phyloP scores from a whole-genome alignment of 2,113 vertebrate genomes.

The Trichechus manatus region DNA sequence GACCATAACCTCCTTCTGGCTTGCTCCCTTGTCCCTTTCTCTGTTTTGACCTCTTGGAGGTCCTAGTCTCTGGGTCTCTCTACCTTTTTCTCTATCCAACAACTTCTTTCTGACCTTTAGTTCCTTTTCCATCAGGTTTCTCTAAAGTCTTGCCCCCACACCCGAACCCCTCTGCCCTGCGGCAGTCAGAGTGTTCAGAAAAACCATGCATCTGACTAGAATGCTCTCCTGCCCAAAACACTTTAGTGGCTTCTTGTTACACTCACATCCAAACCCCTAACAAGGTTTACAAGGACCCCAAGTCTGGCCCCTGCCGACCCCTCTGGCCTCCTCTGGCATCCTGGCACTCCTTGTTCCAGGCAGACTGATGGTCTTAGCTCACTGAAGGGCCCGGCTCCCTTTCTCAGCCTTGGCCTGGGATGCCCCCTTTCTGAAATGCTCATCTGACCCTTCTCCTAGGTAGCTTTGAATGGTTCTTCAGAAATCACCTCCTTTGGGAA shows the following conservation, averaged over 20 bases:
- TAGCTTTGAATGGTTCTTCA: background rate
- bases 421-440: too few species aligned
- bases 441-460: background rate
- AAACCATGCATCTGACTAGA: background rate
- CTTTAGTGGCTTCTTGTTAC: background rate
- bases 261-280: background rate
- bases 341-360: background rate
- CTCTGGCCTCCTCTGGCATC: background rate
- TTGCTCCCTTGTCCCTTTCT: background rate
- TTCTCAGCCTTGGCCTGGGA: background rate
- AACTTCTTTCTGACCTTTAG: background rate
- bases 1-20: background rate
- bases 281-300: fast-evolving
- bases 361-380: background rate
- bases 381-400: background rate
- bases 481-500: background rate
- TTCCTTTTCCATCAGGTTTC: background rate
- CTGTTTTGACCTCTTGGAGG: background rate
- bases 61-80: background rate
- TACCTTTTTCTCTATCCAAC: background rate
- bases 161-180: background rate
- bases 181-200: background rate
- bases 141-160: background rate
- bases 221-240: fast-evolving
- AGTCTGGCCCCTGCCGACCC: background rate